Base-by-base conservation (phyloP, 2,797 vertebrate species). In the Buceros bicornis region DNA sequence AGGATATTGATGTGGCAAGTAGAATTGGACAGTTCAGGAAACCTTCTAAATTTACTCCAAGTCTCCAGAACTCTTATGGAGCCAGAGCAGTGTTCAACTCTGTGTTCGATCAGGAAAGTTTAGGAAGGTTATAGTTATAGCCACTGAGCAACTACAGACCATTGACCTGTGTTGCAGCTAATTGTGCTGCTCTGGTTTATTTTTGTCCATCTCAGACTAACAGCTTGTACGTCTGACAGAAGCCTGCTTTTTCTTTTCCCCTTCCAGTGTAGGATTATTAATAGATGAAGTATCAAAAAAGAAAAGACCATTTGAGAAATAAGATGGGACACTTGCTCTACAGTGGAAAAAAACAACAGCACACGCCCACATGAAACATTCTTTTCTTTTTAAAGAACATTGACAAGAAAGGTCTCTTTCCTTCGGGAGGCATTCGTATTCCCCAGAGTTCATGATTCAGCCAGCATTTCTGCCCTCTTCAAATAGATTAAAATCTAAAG, bases 241-340 rank as follows among this genome's bases (percentile, higher is more conserved):
- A 96, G 76, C 95, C 93, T 65, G 70, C 86, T 90, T 90, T 92
- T 95, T 35, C 81, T 93, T 91, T 94, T 88, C 89, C 81, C 93
- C 72, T 95, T 91, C 91, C 91, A 84, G 70, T 94, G 91, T 61
- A 87, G 64, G 87, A 91, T 96, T 96, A 96, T 97, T 95, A 95
- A 97, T 96, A 95, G 91, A 96, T 96, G 96, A 97, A 57, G 65
- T 95, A 95, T 90, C 94, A 88, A 97, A 85, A 91, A 95, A 93
- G 93, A 80, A 89, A 96, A 95, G 94, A 93, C 91, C 90, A 93
- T 95, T 95, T 95, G 93, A 95, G 88, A 96, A 95, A 97, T 92
- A 96, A 91, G 95, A 94, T 69, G 93, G 95, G 95, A 96, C 93
- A 94, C 84, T 95, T 94, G 91, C 74, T 97, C 54, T 48, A 67